phyloP scores from a whole-genome alignment of 2,888 invertebrate genomes.

The Stratiomys singularior region DNA sequence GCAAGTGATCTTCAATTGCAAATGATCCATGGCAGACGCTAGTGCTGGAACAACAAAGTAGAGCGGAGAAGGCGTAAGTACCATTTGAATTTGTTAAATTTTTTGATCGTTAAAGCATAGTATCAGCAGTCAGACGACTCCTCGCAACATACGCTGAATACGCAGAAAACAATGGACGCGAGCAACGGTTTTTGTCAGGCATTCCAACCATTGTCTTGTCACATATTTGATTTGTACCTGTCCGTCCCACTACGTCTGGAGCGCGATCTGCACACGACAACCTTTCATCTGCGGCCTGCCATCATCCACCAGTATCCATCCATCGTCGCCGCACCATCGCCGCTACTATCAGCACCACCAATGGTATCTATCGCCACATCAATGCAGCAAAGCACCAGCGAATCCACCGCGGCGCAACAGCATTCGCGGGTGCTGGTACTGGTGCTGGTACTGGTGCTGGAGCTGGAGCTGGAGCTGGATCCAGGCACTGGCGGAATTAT shows the following conservation, averaged over 20 bases:
- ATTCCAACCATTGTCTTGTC: slow-evolving; percentile 43
- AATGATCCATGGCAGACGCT: slow-evolving; percentile 15
- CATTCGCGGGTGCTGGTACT: not conserved
- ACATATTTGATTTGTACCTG: slow-evolving; percentile 39
- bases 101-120: slow-evolving; percentile 38
- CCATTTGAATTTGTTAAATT: slow-evolving; percentile 39
- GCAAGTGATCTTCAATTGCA: slow-evolving; percentile 12
- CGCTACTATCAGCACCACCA: slow-evolving; percentile 1
- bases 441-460: too few species aligned
- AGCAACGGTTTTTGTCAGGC: slow-evolving; percentile 42
- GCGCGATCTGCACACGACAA: slow-evolving; percentile 41
- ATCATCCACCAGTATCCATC: slow-evolving; percentile 5
- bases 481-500: slow-evolving; percentile 22
- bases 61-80: slow-evolving; percentile 34
- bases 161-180: slow-evolving; percentile 13
- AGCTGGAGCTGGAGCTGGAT: too few species aligned
- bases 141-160: not conserved
- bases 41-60: slow-evolving; percentile 10
- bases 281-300: slow-evolving; percentile 37
- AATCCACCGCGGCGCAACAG: not conserved
- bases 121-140: slow-evolving; percentile 23
- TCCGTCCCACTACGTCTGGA: slow-evolving; percentile 42
- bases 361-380: too few species aligned
- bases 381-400: not conserved
- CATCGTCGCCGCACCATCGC: not conserved